Evolutionary conservation across 2,888 invertebrate species (phyloP).

Genomic region (Cephus pulcher): DNA sequence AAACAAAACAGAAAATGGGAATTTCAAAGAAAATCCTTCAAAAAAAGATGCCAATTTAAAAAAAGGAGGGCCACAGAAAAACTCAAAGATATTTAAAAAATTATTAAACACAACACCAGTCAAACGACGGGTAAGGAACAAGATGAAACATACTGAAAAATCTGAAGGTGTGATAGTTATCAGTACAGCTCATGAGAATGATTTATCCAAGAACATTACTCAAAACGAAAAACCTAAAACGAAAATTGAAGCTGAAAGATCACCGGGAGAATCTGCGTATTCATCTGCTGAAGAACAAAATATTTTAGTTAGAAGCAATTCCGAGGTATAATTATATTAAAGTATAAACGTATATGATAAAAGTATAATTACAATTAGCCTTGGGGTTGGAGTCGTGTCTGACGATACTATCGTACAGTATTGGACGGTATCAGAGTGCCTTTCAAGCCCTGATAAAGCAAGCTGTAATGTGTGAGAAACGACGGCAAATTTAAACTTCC

Average conservation of each 20-base stretch:
- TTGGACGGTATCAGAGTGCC: no score
- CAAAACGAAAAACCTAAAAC: not conserved
- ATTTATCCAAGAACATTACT: not conserved
- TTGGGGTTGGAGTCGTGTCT: no score
- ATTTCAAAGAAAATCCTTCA: not conserved
- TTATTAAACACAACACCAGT: not conserved
- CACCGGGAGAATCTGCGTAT: not conserved
- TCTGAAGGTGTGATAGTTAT: not conserved
- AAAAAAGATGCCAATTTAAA: not conserved
- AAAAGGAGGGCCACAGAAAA: not conserved
- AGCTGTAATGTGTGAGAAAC: no score
- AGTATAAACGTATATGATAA: not conserved
- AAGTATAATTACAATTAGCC: no score
- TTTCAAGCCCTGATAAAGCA: no score
- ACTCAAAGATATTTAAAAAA: not conserved
- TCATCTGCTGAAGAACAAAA: not conserved
- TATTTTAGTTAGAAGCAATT: not conserved
- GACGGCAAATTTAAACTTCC: no score
- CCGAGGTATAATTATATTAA: not conserved
- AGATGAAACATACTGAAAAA: not conserved
- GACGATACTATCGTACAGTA: no score
- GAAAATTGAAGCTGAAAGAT: not conserved
- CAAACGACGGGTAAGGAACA: not conserved
- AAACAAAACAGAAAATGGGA: not conserved
- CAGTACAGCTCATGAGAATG: not conserved